phyloP scores from a whole-genome alignment of 2,888 invertebrate species.

The Deroplatys truncata region DNA sequence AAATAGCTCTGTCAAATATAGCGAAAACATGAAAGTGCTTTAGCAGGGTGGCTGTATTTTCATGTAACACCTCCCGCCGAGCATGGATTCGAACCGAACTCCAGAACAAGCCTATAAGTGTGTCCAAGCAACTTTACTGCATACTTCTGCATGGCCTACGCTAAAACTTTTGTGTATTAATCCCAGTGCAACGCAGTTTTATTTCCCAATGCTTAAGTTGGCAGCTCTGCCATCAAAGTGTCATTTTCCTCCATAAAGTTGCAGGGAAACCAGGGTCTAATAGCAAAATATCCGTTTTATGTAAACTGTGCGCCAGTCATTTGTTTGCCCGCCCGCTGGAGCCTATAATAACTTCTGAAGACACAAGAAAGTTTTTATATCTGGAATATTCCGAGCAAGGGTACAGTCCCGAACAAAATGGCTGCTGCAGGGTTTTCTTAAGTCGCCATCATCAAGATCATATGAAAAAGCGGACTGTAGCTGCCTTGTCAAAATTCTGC shows the following conservation, averaged over 20 bases:
- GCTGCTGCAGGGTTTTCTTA: background rate
- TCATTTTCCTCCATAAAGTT: background rate
- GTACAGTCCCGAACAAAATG: background rate
- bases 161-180: background rate
- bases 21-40: too few species aligned
- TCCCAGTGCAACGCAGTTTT: background rate
- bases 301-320: background rate
- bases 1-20: too few species aligned
- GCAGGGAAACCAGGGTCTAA: background rate
- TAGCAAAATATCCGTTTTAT: background rate
- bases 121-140: too few species aligned
- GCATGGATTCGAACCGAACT: too few species aligned
- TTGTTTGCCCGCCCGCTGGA: background rate
- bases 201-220: background rate
- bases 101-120: too few species aligned
- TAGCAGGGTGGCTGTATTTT: too few species aligned
- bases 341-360: background rate
- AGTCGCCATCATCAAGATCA: too few species aligned
- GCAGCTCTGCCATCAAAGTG: background rate
- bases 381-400: background rate
- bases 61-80: too few species aligned
- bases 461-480: too few species aligned
- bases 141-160: background rate
- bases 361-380: background rate
- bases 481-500: too few species aligned